Conservation (phyloP, 2,888 invertebrate species). For the Herminia tarsipennalis region DNA sequence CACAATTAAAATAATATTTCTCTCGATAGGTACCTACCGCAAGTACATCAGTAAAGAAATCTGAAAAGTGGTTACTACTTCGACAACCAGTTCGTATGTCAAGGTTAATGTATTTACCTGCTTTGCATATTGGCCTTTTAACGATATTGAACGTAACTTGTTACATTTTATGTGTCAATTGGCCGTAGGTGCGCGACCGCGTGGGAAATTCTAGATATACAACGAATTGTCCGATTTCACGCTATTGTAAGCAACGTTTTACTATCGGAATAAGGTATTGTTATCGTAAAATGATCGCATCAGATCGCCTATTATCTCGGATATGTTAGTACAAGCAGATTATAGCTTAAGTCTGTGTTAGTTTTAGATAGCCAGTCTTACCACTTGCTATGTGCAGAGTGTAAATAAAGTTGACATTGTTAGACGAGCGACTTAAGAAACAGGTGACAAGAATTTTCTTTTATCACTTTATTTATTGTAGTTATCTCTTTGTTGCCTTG, state of each 20-base stretch:
- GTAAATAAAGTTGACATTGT: conserved; percentile 32
- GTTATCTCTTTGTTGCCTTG: background rate
- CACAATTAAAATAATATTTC: conserved; percentile 8
- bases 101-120: conserved; percentile 68
- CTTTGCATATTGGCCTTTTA: conserved; percentile 76
- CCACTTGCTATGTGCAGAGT: conserved; percentile 17
- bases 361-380: conserved; percentile 34
- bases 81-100: conserved; percentile 61
- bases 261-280: conserved; percentile 34
- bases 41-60: conserved; percentile 17
- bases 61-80: conserved; percentile 35
- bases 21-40: conserved; percentile 8
- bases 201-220: conserved; percentile 69
- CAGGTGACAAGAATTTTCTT: conserved; percentile 7
- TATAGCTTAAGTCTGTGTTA: conserved; percentile 29
- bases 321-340: conserved; percentile 35
- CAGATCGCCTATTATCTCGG: conserved; percentile 32
- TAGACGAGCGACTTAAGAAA: conserved; percentile 17
- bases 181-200: conserved; percentile 65
- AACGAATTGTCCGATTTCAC: conserved; percentile 44
- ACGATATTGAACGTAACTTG: conserved; percentile 57
- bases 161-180: conserved; percentile 51
- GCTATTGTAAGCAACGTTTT: conserved; percentile 46
- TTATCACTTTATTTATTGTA: conserved; percentile 5
- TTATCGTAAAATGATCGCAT: conserved; percentile 31